Evolutionary conservation across 2,113 vertebrate species (phyloP).

Genomic region (Lepus americanus): DNA sequence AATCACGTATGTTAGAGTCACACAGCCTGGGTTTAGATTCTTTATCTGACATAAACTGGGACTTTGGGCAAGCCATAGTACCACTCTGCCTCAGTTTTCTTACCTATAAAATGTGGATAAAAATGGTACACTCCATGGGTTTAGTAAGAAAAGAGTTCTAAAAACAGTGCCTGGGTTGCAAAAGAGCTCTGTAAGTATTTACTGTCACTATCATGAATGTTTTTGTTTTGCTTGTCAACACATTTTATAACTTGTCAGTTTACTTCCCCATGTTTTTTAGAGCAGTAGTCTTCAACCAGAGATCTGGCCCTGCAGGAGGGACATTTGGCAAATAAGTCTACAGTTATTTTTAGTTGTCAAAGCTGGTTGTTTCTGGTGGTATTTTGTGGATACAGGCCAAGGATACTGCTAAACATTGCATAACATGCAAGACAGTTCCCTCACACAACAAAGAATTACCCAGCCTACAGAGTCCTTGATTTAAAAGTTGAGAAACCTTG

Average conservation of each 20-base stretch:
- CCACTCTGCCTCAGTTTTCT: not conserved
- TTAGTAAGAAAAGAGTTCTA: slow-evolving; percentile 21
- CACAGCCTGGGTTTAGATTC: not conserved
- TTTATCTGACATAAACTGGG: not conserved
- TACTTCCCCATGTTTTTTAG: slow-evolving; percentile 1
- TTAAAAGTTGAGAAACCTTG: not conserved
- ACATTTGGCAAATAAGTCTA: not conserved
- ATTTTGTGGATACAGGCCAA: not conserved
- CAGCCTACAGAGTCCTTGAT: not conserved
- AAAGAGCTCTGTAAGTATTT: not conserved
- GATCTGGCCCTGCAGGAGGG: not conserved
- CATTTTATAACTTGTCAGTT: slow-evolving; percentile 55
- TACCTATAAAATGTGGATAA: not conserved
- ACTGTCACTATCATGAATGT: slow-evolving; percentile 36
- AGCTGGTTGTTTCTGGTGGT: not conserved
- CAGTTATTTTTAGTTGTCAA: slow-evolving; percentile 8
- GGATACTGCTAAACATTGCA: not conserved
- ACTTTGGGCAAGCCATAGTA: not conserved
- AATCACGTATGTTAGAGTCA: not conserved
- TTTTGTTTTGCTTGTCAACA: slow-evolving; percentile 53
- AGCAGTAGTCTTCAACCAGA: not conserved
- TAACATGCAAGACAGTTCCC: not conserved
- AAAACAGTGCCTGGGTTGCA: not conserved
- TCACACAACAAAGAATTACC: not conserved
- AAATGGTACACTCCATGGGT: not conserved